A percentile compares a stretch with the other conserved stretches of the same genome.
Conservation (phyloP, 2,113 vertebrate genomes). For the Albula goreensis region DNA sequence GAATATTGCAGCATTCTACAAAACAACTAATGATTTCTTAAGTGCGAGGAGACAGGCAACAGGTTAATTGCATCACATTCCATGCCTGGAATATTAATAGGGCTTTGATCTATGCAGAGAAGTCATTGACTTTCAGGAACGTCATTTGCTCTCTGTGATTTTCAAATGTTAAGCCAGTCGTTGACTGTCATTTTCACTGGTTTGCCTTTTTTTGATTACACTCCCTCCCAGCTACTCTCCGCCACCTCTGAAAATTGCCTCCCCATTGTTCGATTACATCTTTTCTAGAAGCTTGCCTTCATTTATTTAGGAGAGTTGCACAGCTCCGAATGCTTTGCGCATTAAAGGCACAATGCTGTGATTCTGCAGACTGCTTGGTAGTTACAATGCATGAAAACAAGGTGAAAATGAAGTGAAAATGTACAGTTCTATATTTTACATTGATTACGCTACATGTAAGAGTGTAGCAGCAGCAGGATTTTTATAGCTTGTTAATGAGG, state of each 20-base stretch:
- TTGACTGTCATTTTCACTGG: constrained; percentile 46
- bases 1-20: constrained; percentile 47
- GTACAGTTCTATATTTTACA: background rate
- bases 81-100: constrained; percentile 46
- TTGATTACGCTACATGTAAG: background rate
- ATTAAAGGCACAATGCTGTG: background rate
- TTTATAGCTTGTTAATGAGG: background rate
- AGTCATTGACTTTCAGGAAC: constrained; percentile 45
- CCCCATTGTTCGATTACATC: constrained; percentile 49
- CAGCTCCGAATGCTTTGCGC: constrained; percentile 47
- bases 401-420: background rate
- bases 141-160: constrained; percentile 25
- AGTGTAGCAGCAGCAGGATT: background rate
- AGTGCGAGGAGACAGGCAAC: constrained; percentile 38
- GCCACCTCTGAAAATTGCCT: constrained; percentile 53
- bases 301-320: constrained; percentile 49
- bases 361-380: background rate
- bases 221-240: constrained; percentile 46
- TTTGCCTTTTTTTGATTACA: constrained; percentile 57
- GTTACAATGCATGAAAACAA: background rate
- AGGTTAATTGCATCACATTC: constrained; percentile 25
- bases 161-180: constrained; percentile 20
- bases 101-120: constrained; percentile 41
- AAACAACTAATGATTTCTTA: constrained; percentile 39
- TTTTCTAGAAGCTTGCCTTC: constrained; percentile 36